Evolutionary conservation across 1,140 invertebrate species (phyloP).

Genomic region (Aphelenchoides fujianensis): DNA sequence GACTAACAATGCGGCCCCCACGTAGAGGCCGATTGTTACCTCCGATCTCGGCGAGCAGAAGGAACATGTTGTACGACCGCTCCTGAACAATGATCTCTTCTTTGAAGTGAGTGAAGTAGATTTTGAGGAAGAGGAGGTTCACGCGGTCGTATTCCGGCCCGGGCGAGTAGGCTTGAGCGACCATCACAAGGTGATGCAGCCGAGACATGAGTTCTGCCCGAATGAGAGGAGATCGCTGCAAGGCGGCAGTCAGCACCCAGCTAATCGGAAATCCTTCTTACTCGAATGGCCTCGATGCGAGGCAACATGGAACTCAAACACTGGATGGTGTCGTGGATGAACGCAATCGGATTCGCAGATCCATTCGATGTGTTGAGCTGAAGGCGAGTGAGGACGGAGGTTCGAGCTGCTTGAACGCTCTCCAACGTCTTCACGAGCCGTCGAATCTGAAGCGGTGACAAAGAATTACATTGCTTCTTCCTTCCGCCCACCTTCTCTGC

Average conservation of each 20-base stretch:
- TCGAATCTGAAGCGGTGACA: constrained; percentile 25
- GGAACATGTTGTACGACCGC: constrained; percentile 32
- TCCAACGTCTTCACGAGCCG: constrained; percentile 2
- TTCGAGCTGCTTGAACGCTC: constrained; percentile 15
- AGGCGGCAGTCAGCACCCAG: neutral
- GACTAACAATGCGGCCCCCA: constrained; percentile 25
- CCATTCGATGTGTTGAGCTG: constrained; percentile 4
- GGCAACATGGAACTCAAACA: constrained; percentile 22
- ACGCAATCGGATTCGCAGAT: neutral
- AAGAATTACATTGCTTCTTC: too few relatives aligned
- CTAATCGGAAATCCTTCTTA: constrained; percentile 7
- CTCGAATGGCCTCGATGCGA: constrained; percentile 19
- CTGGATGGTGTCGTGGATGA: constrained; percentile 17
- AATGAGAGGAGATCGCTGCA: constrained; percentile 24
- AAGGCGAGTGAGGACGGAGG: constrained; percentile 10
- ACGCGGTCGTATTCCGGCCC: constrained; percentile 37
- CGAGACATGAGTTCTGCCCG: constrained; percentile 26
- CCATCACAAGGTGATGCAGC: constrained; percentile 11
- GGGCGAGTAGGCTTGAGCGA: constrained; percentile 27
- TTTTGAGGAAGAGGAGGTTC: constrained; percentile 28
- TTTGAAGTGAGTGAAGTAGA: constrained; percentile 36
- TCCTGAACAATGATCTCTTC: constrained; percentile 31
- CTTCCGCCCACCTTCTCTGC: constrained; percentile 14
- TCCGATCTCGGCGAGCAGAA: constrained; percentile 33
- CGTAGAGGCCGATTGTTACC: constrained; percentile 33